These are phyloP conservation scores for Garra rufa DNA, from an alignment of 2,113 vertebrate genomes.

Conservation along the genomic window DNA sequence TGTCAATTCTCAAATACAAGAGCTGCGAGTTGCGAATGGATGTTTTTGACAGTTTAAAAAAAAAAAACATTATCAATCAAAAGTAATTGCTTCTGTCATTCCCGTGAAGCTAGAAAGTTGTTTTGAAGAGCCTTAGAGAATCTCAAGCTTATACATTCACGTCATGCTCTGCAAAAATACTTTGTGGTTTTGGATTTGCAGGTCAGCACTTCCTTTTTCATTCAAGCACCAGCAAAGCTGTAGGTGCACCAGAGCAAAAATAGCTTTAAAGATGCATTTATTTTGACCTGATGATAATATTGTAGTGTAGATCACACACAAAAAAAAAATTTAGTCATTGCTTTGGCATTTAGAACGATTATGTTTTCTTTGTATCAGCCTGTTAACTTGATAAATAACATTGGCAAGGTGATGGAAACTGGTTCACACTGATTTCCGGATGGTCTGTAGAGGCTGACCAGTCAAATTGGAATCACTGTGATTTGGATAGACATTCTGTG, in stretches of 20 bases:
- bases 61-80: background rate
- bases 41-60: background rate
- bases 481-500: background rate
- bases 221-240: background rate
- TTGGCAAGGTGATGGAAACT: background rate
- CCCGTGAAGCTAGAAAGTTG: background rate
- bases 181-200: background rate
- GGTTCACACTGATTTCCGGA: background rate
- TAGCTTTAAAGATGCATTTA: background rate
- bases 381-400: background rate
- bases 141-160: constrained; percentile 7
- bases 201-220: background rate
- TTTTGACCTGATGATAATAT: background rate
- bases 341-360: background rate
- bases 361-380: background rate
- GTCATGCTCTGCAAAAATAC: background rate
- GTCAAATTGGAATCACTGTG: background rate
- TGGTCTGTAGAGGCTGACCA: background rate
- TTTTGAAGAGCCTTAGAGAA: background rate
- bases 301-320: background rate
- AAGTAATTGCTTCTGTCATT: background rate
- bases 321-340: background rate
- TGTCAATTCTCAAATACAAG: background rate
- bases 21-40: background rate
- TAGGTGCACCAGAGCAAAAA: background rate